A percentile compares a stretch with the other conserved stretches of the same genome.
phyloP scores from a whole-genome alignment of 2,797 vertebrate species.

The Chelon labrosus region DNA sequence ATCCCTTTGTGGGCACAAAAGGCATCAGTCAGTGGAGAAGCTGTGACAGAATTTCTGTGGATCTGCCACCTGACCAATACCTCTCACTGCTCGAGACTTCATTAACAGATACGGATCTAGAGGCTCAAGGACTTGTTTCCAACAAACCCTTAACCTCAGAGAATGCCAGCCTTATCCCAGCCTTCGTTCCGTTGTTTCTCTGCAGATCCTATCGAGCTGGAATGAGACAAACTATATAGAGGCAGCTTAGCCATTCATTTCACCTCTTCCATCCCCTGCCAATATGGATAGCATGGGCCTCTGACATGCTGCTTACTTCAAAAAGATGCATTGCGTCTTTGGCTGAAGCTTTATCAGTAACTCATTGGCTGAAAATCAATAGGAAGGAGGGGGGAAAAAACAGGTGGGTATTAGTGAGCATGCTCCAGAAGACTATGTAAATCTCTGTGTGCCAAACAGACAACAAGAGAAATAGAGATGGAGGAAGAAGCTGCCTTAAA shows the following conservation, averaged over 20 bases:
- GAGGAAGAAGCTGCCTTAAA: constrained; percentile 29
- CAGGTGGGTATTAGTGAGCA: constrained; percentile 46
- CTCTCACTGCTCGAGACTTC: constrained; percentile 65
- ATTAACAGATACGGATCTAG: constrained; percentile 80
- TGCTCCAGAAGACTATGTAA: constrained; percentile 51
- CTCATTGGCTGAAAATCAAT: constrained; percentile 58
- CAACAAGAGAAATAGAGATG: constrained; percentile 22
- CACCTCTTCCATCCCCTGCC: constrained; percentile 44
- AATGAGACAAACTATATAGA: constrained; percentile 41
- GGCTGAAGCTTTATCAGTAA: constrained; percentile 49
- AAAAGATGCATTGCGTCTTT: constrained; percentile 55
- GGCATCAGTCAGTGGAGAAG: constrained; percentile 58
- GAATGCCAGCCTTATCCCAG: constrained; percentile 45
- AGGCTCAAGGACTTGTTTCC: constrained; percentile 66
- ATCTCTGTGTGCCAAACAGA: constrained; percentile 64
- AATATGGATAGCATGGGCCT: constrained; percentile 54
- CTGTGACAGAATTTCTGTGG: constrained; percentile 54
- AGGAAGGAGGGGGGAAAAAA: constrained; percentile 8
- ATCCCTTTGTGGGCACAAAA: constrained; percentile 54
- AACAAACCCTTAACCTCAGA: constrained; percentile 68
- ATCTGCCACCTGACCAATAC: constrained; percentile 48
- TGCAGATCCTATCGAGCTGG: constrained; percentile 61
- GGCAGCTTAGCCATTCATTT: constrained; percentile 54
- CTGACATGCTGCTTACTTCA: constrained; percentile 49
- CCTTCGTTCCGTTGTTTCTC: constrained; percentile 49